Evolutionary conservation across 2,113 vertebrate genomes (phyloP).

Genomic region (Epinephelus fuscoguttatus): DNA sequence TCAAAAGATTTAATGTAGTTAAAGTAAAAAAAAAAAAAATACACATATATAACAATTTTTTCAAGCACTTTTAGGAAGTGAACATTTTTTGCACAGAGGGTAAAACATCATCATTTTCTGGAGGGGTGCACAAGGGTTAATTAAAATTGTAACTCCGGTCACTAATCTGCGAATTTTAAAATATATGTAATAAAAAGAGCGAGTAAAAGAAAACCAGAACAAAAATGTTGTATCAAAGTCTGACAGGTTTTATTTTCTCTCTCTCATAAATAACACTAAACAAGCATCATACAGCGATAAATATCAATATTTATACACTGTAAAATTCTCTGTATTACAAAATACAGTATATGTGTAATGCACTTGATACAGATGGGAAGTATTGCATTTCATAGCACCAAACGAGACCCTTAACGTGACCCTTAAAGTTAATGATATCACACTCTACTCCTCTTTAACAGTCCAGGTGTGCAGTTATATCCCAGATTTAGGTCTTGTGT

Average conservation of each 20-base stretch:
- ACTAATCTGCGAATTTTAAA: no score
- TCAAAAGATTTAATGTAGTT: no score
- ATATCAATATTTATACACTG: slow-evolving; percentile 83
- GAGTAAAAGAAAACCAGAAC: background rate
- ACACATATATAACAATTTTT: no score
- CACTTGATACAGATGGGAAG: slow-evolving; percentile 83
- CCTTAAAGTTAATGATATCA: slow-evolving; percentile 29
- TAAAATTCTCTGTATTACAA: slow-evolving; percentile 85
- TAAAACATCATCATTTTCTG: no score
- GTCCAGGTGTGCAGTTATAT: slow-evolving; percentile 52
- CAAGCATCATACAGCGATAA: slow-evolving; percentile 85
- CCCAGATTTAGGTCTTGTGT: slow-evolving; percentile 68
- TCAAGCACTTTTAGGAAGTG: no score
- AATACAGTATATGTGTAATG: slow-evolving; percentile 87
- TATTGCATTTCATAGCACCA: slow-evolving; percentile 78
- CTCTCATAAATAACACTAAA: slow-evolving; percentile 87
- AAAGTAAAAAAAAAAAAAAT: no score
- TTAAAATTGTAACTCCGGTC: no score
- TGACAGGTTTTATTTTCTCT: slow-evolving; percentile 79
- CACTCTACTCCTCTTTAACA: slow-evolving; percentile 7
- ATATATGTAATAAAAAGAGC: background rate
- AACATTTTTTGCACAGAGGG: no score
- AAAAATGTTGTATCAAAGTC: slow-evolving; percentile 64
- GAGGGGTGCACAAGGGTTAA: no score
- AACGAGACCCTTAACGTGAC: slow-evolving; percentile 53